Evolutionary conservation across 2,113 vertebrate species (phyloP).

Genomic region (Dicentrarchus labrax): DNA sequence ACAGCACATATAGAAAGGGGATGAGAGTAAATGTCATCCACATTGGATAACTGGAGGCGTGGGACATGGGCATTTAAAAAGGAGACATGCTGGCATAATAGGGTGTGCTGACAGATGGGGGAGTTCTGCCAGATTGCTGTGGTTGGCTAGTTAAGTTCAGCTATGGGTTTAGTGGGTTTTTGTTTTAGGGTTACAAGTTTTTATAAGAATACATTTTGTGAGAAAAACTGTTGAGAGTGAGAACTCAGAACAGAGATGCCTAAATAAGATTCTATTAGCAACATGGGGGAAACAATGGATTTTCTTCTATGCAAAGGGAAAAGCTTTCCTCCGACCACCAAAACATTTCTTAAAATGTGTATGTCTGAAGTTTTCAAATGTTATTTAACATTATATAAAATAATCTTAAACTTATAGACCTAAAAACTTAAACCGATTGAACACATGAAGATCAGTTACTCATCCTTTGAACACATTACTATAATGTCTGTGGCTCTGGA

Average conservation of each 20-base stretch:
- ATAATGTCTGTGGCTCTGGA: neutral
- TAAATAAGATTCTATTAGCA: neutral
- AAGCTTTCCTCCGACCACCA: neutral
- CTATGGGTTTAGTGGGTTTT: neutral
- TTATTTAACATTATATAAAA: neutral
- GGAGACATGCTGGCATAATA: neutral
- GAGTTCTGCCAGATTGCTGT: conserved; percentile 12
- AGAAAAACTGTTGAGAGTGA: neutral
- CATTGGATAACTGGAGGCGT: neutral
- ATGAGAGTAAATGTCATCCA: neutral
- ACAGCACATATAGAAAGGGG: neutral
- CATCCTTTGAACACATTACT: neutral
- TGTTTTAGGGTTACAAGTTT: neutral
- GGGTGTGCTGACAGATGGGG: neutral
- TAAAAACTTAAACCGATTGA: too few relatives aligned
- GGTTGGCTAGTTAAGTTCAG: conserved; percentile 2
- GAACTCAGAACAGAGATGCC: neutral
- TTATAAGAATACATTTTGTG: neutral
- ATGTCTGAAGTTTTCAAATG: neutral
- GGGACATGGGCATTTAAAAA: neutral
- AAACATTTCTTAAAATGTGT: neutral
- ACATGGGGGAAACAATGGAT: neutral
- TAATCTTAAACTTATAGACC: too few relatives aligned
- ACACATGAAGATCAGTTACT: neutral
- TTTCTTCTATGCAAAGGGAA: neutral